Base-by-base conservation (phyloP, 2,888 invertebrate genomes). In the Rhyacophila evoluta region DNA sequence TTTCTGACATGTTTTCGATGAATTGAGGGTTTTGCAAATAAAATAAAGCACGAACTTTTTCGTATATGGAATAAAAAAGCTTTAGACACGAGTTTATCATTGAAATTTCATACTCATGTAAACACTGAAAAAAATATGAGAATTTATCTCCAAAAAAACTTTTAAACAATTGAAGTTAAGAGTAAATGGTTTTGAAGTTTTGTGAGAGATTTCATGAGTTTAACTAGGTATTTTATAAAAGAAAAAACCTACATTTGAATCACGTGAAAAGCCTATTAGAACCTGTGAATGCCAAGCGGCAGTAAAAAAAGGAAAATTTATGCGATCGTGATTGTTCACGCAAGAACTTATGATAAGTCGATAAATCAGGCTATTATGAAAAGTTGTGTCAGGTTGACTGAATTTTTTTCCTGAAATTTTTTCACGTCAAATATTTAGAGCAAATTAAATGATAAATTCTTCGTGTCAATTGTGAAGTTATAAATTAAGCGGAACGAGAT, bases 281-380 rank as follows among this genome's bases (percentile, higher is more conserved):
- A 55, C 55, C 55, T 19, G 19, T 55, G 55, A 55, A 55, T 55
- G 55, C 55, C 55, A 55, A 55, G 55, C 55, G 55, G 55, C 6
- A 55, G 55, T 19, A 55, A 55, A 28, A 69, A 69, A 69, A 69
- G 69, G 11, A n/a, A 69, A 69, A 69, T 69, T 29, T 29, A 67
- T 38, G 36, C 33, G 74, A 78, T 78, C 70, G 69, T 38, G 74
- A 69, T 74, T 73, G 68, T 77, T 77, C 78, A 68, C 78, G 39
- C 41, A 69, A 74, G 69, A 37, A 25, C 75, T 67, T 71, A 71
- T 78, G 78, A 78, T 75, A 78, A 78, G 55, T 75, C 55, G 25
- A 71, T 71, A 78, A 78, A 78, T 74, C 75, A 55, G 25, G 70
- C 75, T 38, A 75, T 71, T 78, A 68, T 19, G 19, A 78, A 74